phyloP scores from a whole-genome alignment of 1,140 invertebrate species.

The Drosophila obscura region DNA sequence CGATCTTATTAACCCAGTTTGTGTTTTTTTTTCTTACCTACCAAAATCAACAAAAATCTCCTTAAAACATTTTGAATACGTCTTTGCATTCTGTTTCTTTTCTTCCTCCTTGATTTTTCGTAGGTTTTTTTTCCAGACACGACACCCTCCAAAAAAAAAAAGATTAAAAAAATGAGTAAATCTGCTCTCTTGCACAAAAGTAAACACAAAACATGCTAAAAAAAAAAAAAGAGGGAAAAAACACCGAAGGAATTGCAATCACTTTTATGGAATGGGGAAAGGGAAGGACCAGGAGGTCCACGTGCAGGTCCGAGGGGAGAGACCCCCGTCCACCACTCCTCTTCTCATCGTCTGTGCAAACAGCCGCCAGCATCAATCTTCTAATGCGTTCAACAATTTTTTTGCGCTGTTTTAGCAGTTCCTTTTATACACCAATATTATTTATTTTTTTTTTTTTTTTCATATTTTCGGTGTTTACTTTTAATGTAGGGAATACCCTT shows the following conservation, averaged over 20 bases:
- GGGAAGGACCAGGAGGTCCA: conserved; percentile 11
- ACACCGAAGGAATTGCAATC: conserved; percentile 72
- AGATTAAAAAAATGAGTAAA: conserved; percentile 38
- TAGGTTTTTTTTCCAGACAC: conserved; percentile 32
- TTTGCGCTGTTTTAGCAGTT: conserved; percentile 71
- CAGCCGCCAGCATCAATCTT: conserved; percentile 80
- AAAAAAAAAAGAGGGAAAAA: conserved; percentile 58
- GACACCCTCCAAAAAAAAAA: conserved; percentile 59
- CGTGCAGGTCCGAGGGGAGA: conserved; percentile 16
- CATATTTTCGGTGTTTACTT: conserved; percentile 49
- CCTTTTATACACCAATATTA: conserved; percentile 33
- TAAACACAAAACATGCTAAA: conserved; percentile 62
- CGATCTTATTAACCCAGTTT: conserved; percentile 79
- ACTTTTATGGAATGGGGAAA: conserved; percentile 41
- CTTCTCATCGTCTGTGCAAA: conserved; percentile 49
- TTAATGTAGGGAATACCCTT: conserved; percentile 47
- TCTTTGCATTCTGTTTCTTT: conserved; percentile 64
- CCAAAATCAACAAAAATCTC: conserved; percentile 42
- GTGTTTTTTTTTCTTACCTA: conserved; percentile 6
- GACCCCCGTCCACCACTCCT: neutral
- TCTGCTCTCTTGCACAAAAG: conserved; percentile 73
- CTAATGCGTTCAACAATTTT: conserved; percentile 76
- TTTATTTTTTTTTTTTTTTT: conserved; percentile 22
- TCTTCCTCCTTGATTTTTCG: conserved; percentile 40
- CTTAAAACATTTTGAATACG: conserved; percentile 45